Percentiles rank a stretch among this genome's conserved stretches.
Evolutionary conservation across 1,140 invertebrate genomes (phyloP).

Genomic region (Drosophila orosa): DNA sequence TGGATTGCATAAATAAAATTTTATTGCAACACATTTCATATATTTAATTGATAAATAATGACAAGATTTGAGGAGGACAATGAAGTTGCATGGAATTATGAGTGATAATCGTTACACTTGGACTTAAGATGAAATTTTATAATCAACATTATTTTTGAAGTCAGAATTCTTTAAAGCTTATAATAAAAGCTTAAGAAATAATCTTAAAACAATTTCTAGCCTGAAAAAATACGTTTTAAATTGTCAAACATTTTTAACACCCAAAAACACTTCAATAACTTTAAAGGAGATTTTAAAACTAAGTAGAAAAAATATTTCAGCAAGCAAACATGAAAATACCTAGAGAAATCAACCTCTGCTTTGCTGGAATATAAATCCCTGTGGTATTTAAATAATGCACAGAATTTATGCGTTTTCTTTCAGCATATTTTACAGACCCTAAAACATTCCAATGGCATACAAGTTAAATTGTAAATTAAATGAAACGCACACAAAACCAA

Average conservation of each 20-base stretch:
- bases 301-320: neutral
- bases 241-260: neutral
- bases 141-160: neutral
- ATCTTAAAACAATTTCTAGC: neutral
- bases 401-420: neutral
- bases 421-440: neutral
- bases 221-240: neutral
- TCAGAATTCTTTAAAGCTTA: no score
- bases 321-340: neutral
- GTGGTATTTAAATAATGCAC: neutral
- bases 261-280: neutral
- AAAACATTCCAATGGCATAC: neutral
- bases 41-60: constrained; percentile 25
- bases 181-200: neutral
- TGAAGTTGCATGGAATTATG: neutral
- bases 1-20: constrained; percentile 31
- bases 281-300: no score
- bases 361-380: neutral
- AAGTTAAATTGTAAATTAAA: constrained; percentile 4
- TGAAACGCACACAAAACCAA: constrained; percentile 7
- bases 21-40: neutral
- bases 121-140: no score
- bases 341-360: neutral
- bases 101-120: neutral
- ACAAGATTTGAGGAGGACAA: neutral